These are phyloP conservation scores for Varecia variegata DNA, from an alignment of 2,797 vertebrate genomes.

Conservation along the genomic window DNA sequence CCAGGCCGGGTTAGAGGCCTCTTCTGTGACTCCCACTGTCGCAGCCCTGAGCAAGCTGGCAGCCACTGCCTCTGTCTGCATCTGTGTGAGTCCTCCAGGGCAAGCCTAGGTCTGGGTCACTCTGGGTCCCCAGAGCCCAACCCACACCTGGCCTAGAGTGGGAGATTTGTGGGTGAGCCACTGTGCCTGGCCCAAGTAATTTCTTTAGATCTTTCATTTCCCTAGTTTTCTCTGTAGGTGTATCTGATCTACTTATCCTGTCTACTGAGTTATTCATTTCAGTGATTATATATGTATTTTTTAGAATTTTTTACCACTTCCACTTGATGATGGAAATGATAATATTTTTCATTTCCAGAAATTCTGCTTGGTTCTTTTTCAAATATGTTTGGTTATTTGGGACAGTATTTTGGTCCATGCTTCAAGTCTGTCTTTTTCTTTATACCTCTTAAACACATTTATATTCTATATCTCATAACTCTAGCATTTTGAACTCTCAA, in stretches of 20 bases:
- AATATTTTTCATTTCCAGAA: not conserved
- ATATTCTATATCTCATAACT: not conserved
- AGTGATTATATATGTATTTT: not conserved
- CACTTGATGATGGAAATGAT: not conserved
- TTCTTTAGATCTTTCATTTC: not conserved
- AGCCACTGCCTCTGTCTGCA: not conserved
- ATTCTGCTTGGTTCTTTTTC: not conserved
- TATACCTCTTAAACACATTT: conserved; percentile 4
- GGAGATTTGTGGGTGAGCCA: not conserved
- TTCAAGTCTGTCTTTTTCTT: not conserved
- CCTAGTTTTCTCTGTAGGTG: not conserved
- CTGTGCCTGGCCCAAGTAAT: not conserved
- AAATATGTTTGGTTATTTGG: too few species aligned
- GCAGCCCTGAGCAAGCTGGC: not conserved
- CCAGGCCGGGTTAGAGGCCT: not conserved
- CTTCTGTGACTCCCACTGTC: not conserved
- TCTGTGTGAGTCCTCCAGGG: not conserved
- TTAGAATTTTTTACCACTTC: not conserved
- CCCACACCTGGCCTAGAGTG: not conserved
- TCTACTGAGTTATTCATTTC: not conserved
- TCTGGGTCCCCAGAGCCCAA: not conserved
- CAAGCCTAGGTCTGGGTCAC: not conserved
- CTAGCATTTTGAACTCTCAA: not conserved
- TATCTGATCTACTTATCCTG: not conserved
- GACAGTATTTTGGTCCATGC: too few species aligned